Evolutionary conservation across 2,797 vertebrate species (phyloP).

Genomic region (Hirundo rustica): DNA sequence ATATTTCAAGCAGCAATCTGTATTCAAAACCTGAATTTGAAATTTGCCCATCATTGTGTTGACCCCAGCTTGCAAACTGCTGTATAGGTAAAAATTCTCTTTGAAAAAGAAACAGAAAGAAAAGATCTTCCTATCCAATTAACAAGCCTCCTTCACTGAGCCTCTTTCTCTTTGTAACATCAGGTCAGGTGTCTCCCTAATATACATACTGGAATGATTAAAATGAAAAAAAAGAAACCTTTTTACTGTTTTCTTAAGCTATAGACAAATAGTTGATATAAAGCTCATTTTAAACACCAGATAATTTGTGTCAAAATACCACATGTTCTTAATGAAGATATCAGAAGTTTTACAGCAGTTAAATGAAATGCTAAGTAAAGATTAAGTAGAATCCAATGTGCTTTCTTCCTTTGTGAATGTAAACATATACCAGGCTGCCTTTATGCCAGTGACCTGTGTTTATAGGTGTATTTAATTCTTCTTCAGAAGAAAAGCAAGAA

Average conservation of each 20-base stretch:
- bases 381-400: too few species aligned
- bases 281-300: neutral
- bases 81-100: neutral
- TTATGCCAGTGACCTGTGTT: neutral
- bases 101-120: neutral
- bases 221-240: neutral
- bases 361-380: neutral
- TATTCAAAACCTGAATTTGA: neutral
- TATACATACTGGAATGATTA: neutral
- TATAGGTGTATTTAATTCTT: neutral
- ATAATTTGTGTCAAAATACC: neutral
- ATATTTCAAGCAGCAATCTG: neutral
- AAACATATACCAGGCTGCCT: neutral
- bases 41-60: neutral
- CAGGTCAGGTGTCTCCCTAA: neutral
- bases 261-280: neutral
- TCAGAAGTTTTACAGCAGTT: neutral
- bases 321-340: neutral
- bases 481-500: neutral
- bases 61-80: neutral
- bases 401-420: neutral
- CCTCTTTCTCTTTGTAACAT: neutral
- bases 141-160: neutral
- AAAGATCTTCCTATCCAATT: neutral
- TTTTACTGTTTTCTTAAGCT: neutral